Base-by-base conservation (phyloP, 2,113 vertebrate genomes). In the Rostratula benghalensis region DNA sequence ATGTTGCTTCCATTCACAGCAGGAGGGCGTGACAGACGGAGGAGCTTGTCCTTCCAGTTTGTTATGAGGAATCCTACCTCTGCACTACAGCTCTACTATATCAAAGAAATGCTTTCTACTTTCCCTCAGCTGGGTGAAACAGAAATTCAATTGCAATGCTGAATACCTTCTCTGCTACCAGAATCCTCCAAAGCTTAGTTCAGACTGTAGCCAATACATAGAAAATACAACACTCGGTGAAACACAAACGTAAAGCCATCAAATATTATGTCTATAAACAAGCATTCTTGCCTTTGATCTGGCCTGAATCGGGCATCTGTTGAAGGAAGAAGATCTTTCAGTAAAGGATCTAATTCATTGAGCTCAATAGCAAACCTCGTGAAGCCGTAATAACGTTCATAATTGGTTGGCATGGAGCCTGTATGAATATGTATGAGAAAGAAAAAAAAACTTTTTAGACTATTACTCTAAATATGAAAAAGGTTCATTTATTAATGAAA, bases 401-500 rank as follows among this genome's bases (percentile, higher is more conserved):
- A 99, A 97, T 99, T 99, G 90, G 99, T 99, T 89, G 99, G 99
- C 99, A 99, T 99, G 89, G 99, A 99, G 80, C 99, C 99, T 99
- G 97, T 20, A 88, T 53, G 41, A 65, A 75, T 54, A 93, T 23
- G 31, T 33, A 69, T 59, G 24, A 89, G 39, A 82, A 95, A 69
- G 23, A 91, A 90, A 95, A 95, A 95, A 94, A 87, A 50, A 8
- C 25, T 53, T 90, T 90, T 85, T n/a, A 82, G 82, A 53, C 10
- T 69, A 54, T 60, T 82, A 78, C 3, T 65, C 57, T 69, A 89
- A 87, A 61, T 50, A 80, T 57, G 19, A 7, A 67, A 75, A 22
- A 71, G 20, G 75, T 51, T 73, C 0, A 30, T 83, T 45, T 75
- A 39, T 77, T 78, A 83, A 77, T 67, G 67, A 89, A 84, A 54